These are phyloP conservation scores for Leptodactylus fuscus DNA, from an alignment of 2,113 vertebrate genomes.

Conservation along the genomic window DNA sequence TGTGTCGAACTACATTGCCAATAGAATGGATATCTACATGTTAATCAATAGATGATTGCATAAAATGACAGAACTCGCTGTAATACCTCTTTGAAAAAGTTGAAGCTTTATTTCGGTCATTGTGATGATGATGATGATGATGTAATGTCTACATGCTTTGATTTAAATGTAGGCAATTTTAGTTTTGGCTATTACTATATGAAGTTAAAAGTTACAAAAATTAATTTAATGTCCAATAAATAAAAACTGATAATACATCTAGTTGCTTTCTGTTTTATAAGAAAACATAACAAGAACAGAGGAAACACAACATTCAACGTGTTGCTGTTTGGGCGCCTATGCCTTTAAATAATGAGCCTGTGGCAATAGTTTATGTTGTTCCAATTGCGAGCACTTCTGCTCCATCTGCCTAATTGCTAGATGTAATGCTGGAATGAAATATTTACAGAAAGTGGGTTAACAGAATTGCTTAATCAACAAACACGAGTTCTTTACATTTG, in stretches of 20 bases:
- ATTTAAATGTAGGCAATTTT: neutral
- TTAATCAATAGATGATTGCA: too few relatives aligned
- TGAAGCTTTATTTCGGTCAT: neutral
- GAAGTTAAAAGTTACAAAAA: neutral
- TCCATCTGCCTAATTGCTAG: slow-evolving; percentile 27
- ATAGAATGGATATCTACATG: too few relatives aligned
- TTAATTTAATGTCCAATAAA: neutral
- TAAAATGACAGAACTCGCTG: too few relatives aligned
- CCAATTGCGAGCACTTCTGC: slow-evolving; percentile 20
- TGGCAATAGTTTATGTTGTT: slow-evolving; percentile 11
- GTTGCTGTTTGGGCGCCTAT: neutral
- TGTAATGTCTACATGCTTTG: neutral
- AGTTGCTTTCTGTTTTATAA: neutral
- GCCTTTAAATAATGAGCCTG: neutral
- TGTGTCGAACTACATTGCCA: too few relatives aligned
- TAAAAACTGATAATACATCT: neutral
- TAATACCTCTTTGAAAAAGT: neutral
- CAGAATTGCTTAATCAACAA: slow-evolving; percentile 48
- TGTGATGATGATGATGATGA: neutral
- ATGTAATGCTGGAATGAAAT: slow-evolving; percentile 25
- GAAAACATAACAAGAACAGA: neutral
- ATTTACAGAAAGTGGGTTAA: slow-evolving; percentile 24
- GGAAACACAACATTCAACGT: neutral
- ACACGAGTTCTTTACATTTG: slow-evolving; percentile 25
- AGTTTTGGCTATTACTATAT: neutral